phyloP scores from a whole-genome alignment of 2,888 invertebrate species.

The Slavum lentiscoides region DNA sequence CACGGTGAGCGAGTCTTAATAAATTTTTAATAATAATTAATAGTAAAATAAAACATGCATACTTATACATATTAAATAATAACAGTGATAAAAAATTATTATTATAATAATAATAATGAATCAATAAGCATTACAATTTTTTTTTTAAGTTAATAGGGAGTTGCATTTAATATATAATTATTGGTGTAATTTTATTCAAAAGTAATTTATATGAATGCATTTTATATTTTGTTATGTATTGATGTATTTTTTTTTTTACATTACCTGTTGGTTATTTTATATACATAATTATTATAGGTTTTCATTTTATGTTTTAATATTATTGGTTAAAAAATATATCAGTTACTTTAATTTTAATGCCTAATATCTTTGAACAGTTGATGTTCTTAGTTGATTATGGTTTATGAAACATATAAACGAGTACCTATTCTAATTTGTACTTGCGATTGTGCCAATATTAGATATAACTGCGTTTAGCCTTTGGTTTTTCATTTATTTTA shows the following conservation, averaged over 20 bases:
- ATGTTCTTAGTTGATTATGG: background rate
- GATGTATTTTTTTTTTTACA: background rate
- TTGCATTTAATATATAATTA: background rate
- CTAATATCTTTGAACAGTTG: background rate
- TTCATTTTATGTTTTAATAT: background rate
- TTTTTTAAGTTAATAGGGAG: too few relatives aligned
- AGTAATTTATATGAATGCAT: background rate
- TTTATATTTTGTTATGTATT: background rate
- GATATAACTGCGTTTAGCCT: slow-evolving; percentile 9
- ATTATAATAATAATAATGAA: too few relatives aligned
- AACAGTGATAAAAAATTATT: too few relatives aligned
- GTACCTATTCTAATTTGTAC: slow-evolving; percentile 9
- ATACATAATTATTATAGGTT: background rate
- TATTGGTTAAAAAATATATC: background rate
- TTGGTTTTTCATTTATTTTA: slow-evolving; percentile 30
- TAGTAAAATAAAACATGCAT: background rate
- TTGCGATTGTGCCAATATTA: slow-evolving; percentile 9
- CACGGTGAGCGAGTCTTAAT: slow-evolving; percentile 57
- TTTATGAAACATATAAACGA: background rate
- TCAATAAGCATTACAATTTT: too few relatives aligned
- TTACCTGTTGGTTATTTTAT: background rate
- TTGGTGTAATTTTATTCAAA: background rate
- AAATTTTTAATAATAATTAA: background rate
- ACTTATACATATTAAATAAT: too few relatives aligned
- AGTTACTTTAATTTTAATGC: background rate